Evolutionary conservation across 1,140 invertebrate species (phyloP), one percentile per base, ranked within the genome.

Genomic region (Polyergus mexicanus): DNA sequence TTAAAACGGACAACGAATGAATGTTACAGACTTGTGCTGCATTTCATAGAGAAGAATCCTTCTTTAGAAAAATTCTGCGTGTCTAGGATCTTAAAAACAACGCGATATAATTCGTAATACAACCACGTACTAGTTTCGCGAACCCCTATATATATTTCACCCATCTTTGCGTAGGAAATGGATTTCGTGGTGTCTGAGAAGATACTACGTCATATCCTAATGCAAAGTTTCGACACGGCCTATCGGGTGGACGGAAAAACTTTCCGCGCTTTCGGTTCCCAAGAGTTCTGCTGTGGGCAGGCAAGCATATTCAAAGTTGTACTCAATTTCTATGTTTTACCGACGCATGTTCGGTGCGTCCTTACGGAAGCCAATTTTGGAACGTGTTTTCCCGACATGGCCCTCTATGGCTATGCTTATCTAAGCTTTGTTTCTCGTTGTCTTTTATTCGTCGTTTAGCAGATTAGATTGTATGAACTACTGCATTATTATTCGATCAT

Each of bases 131-230:
- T 25, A 54, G 60, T 56, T 56, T 80, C 19, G 7, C 47, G 16
- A 81, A 72, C 78, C 72, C 35, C 10, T 47, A 35, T 60, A 44
- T 60, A 44, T 60, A 74, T 83, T 28, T 83, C 38, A 11, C 78
- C 7, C 25, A 16, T 71, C 25, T 25, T 56, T 22, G 66, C 25
- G 25, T 19, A 28, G n/a, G 75, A 80, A 87, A 86, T 83, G 68
- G 69, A 76, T 87, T 41, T 69, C 71, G 35, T 0, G 51, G 22
- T 81, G 85, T 86, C 85, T 62, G 71, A 66, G 38, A n/a, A 47
- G 58, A 56, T 47, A 74, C 54, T 47, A 62, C 38, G 78, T 83
- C 78, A 83, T n/a, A 47, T 72, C 28, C 68, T 44, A 72, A 60
- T 16, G 54, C 47, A n/a, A 77, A 77, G 65, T 84, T 84, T 28